A percentile compares a stretch with the other conserved stretches of the same genome.
Conservation (phyloP, 2,797 vertebrate species). For the Echeneis naucrates region DNA sequence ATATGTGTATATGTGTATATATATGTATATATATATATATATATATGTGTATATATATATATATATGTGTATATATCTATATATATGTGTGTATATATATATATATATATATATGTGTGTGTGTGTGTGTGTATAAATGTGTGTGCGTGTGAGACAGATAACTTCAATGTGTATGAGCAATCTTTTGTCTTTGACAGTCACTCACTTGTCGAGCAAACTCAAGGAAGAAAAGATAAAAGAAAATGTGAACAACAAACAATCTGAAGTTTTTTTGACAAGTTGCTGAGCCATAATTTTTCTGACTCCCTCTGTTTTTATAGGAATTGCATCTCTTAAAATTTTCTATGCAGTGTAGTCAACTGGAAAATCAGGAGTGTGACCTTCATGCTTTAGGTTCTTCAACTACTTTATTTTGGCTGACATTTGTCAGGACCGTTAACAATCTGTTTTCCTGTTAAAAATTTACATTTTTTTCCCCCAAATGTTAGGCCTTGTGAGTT, state of each 20-base stretch:
- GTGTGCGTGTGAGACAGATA: not conserved
- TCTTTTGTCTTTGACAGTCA: not conserved
- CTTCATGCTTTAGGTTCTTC: slow-evolving; percentile 1
- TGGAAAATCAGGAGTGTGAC: not conserved
- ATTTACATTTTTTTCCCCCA: no score
- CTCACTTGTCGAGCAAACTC: slow-evolving; percentile 40
- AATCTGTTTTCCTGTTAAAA: not conserved
- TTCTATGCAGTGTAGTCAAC: not conserved
- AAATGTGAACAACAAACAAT: slow-evolving; percentile 30
- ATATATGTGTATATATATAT: no score
- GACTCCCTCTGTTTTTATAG: slow-evolving; percentile 17
- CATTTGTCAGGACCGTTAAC: not conserved
- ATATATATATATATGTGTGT: no score
- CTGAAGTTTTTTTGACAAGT: slow-evolving; percentile 32
- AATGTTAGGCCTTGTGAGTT: no score
- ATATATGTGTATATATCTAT: no score
- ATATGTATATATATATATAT: no score
- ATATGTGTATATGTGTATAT: no score
- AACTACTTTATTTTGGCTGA: not conserved
- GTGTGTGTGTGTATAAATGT: no score
- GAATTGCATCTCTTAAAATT: slow-evolving; percentile 3
- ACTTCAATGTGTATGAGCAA: not conserved
- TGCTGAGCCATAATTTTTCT: slow-evolving; percentile 18
- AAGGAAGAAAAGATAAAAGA: slow-evolving; percentile 45
- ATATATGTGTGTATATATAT: no score